Evolutionary conservation across 1,140 invertebrate genomes (phyloP).

Genomic region (Oscheius sp.): DNA sequence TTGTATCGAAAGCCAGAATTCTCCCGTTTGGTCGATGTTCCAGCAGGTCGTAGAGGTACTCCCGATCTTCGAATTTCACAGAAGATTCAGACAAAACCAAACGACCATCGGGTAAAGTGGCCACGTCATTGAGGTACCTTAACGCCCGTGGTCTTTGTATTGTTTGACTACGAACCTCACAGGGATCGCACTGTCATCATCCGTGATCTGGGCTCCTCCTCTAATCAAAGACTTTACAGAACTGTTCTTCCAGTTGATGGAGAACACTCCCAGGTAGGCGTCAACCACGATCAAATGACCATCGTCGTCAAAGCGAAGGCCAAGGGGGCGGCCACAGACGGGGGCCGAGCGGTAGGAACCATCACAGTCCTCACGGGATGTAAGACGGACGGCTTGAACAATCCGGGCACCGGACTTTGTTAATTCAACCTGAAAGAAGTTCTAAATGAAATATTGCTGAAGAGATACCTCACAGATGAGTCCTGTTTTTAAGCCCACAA

Average conservation of each 20-base stretch:
- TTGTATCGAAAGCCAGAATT: conserved; percentile 29
- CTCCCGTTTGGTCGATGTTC: conserved; percentile 38
- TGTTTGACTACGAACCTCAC: background rate
- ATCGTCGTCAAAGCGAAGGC: conserved; percentile 14
- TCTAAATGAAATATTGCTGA: background rate
- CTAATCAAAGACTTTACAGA: conserved; percentile 11
- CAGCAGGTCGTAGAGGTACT: conserved; percentile 27
- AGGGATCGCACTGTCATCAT: conserved; percentile 13
- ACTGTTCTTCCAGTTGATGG: conserved; percentile 28
- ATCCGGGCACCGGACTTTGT: conserved; percentile 15
- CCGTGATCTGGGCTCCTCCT: conserved; percentile 16
- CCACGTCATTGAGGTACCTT: conserved; percentile 33
- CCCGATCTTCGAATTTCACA: conserved; percentile 30
- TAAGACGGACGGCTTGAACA: conserved; percentile 30
- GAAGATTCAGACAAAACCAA: conserved; percentile 30
- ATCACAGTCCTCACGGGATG: conserved; percentile 24
- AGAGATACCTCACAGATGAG: conserved; percentile 29
- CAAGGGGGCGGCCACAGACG: conserved; percentile 31
- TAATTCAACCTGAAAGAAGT: background rate
- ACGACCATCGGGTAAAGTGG: conserved; percentile 28
- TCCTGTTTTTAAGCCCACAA: conserved; percentile 27
- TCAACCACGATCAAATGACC: conserved; percentile 25
- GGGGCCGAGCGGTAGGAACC: conserved; percentile 19
- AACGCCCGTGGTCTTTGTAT: background rate
- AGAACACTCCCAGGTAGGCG: conserved; percentile 31